phyloP scores from a whole-genome alignment of 2,113 vertebrate species.

The Nettapus auritus region DNA sequence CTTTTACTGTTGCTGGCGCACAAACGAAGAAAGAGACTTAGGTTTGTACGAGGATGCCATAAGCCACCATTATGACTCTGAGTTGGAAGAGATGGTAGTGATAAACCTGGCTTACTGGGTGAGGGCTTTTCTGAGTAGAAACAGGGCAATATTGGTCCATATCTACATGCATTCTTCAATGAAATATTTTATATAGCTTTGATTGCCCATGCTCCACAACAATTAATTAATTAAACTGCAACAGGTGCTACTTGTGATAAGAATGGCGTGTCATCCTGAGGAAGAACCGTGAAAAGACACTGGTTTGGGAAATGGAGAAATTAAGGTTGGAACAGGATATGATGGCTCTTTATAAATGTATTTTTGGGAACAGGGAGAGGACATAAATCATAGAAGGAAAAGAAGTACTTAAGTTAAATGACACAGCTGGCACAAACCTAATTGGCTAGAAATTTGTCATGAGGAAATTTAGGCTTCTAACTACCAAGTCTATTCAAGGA shows the following conservation, averaged over 20 bases:
- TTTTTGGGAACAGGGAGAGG: neutral
- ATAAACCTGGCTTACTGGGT: neutral
- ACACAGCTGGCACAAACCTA: neutral
- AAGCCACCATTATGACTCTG: neutral
- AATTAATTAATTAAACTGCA: neutral
- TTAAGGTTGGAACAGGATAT: neutral
- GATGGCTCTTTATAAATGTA: neutral
- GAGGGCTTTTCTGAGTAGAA: neutral
- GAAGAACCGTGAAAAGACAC: neutral
- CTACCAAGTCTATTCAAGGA: neutral
- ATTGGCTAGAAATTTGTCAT: neutral
- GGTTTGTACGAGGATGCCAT: neutral
- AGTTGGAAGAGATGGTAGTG: neutral
- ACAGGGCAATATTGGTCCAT: neutral
- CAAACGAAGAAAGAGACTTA: neutral
- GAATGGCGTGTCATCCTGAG: neutral
- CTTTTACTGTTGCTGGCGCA: neutral
- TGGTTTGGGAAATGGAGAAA: neutral
- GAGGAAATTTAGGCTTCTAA: neutral
- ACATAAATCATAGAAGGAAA: neutral
- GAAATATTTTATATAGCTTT: neutral
- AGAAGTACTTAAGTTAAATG: neutral
- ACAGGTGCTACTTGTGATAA: fast-evolving
- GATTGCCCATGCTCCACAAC: neutral
- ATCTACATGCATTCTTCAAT: neutral